Evolutionary conservation across 1,140 invertebrate genomes (phyloP).

Genomic region (Lepidurus packardi): DNA sequence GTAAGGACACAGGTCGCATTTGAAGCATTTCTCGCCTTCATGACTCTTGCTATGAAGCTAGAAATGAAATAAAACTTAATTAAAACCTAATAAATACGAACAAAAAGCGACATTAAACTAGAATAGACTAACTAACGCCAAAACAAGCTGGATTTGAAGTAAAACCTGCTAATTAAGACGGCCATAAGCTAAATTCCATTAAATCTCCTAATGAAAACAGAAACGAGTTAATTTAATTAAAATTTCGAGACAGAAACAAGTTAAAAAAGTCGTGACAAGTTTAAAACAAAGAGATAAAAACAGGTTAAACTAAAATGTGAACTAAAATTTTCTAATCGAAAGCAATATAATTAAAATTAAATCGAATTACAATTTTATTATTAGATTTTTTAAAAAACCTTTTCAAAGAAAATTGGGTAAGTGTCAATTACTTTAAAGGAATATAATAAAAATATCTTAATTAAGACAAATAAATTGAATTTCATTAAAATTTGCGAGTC

Average conservation of each 20-base stretch:
- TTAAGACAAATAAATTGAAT: not conserved
- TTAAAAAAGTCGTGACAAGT: no score
- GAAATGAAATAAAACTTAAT: slow-evolving; percentile 34
- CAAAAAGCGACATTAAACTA: not conserved
- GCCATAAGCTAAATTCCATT: not conserved
- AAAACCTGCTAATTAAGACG: not conserved
- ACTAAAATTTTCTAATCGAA: no score
- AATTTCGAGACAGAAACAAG: not conserved
- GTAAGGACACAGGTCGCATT: slow-evolving; percentile 90
- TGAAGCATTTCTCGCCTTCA: slow-evolving; percentile 95
- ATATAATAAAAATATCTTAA: not conserved
- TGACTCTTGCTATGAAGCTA: slow-evolving; percentile 76
- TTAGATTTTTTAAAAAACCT: no score
- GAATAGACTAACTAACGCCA: not conserved
- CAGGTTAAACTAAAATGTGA: no score
- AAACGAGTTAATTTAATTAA: not conserved
- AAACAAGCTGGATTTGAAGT: not conserved
- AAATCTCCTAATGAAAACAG: not conserved
- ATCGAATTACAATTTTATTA: no score
- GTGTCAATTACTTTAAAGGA: no score
- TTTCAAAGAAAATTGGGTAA: no score
- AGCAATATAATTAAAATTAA: no score
- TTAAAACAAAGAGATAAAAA: no score
- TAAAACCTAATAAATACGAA: not conserved
- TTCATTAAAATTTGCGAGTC: not conserved